Evolutionary conservation across 1,140 invertebrate species (phyloP).

Genomic region (Pteromalus puparum): DNA sequence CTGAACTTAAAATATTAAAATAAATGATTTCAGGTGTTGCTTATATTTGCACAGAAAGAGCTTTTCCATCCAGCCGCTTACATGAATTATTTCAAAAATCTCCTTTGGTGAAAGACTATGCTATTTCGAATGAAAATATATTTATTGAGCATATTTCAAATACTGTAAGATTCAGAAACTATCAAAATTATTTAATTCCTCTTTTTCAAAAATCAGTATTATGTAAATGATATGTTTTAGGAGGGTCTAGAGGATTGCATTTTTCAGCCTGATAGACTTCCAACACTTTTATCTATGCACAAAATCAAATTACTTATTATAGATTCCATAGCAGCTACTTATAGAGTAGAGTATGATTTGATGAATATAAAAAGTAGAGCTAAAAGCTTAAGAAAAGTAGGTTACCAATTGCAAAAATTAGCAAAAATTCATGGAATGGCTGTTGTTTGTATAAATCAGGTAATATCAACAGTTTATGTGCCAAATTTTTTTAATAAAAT

Average conservation of each 20-base stretch:
- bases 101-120: constrained; percentile 63
- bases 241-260: constrained; percentile 79
- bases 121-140: constrained; percentile 74
- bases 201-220: constrained; percentile 19
- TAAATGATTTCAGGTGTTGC: constrained; percentile 75
- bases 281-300: constrained; percentile 70
- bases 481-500: constrained; percentile 23
- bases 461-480: constrained; percentile 63
- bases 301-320: constrained; percentile 82
- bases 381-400: constrained; percentile 78
- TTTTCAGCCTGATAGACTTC: constrained; percentile 70
- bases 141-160: constrained; percentile 77
- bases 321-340: constrained; percentile 86
- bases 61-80: constrained; percentile 83
- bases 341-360: constrained; percentile 79
- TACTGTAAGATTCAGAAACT: constrained; percentile 62
- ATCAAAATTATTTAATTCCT: constrained; percentile 24
- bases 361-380: constrained; percentile 73
- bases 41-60: constrained; percentile 86
- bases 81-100: constrained; percentile 72
- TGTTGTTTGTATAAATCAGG: constrained; percentile 85
- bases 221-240: constrained; percentile 63
- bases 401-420: constrained; percentile 77
- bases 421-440: constrained; percentile 76
- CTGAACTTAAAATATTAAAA: background rate